A percentile compares a stretch with the other conserved stretches of the same genome.
Conservation (phyloP, 2,113 vertebrate genomes). For the Gymnorhina tibicen region DNA sequence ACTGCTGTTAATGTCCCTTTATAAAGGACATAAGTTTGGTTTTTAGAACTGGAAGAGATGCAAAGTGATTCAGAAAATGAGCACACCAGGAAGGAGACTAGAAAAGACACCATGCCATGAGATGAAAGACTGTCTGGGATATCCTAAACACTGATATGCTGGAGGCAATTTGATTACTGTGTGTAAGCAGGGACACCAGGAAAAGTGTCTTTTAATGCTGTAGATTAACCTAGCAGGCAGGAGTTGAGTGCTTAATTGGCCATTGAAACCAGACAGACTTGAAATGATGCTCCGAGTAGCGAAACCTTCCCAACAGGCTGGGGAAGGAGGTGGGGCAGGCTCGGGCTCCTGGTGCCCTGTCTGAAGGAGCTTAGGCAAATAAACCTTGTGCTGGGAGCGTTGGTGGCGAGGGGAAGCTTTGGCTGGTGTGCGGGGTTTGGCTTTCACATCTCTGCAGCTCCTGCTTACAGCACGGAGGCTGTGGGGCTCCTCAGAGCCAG, state of each 20-base stretch:
- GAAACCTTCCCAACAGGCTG: background rate
- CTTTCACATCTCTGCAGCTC: background rate
- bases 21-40: background rate
- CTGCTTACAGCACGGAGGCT: background rate
- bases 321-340: background rate
- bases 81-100: background rate
- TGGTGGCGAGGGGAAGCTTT: background rate
- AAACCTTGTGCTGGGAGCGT: accelerated
- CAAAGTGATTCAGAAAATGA: background rate
- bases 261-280: conserved; percentile 19
- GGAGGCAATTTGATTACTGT: background rate
- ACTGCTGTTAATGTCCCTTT: background rate
- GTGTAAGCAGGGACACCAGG: background rate
- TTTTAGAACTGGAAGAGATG: background rate
- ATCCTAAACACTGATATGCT: background rate
- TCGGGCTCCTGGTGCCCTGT: background rate
- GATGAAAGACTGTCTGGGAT: conserved; percentile 48
- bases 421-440: background rate
- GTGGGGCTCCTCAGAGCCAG: background rate
- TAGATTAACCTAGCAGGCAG: background rate
- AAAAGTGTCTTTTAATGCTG: conserved; percentile 18
- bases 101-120: background rate
- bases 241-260: conserved; percentile 1
- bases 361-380: background rate
- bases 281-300: background rate